Evolutionary conservation across 2,888 invertebrate genomes (phyloP).

Genomic region (Scelioninae gen. 2): DNA sequence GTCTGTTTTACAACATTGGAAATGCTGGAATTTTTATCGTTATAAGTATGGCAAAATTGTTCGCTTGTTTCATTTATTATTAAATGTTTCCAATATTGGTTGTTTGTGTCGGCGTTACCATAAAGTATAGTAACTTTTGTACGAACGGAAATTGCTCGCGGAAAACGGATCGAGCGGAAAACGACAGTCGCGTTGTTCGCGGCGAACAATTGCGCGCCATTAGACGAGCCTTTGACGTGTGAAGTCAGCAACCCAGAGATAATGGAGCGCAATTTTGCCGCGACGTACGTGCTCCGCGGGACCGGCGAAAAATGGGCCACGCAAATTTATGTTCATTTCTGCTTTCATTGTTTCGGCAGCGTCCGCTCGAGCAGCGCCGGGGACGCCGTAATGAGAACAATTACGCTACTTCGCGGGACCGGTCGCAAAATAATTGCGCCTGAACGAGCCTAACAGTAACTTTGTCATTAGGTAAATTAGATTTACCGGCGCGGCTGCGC

Average conservation of each 20-base stretch:
- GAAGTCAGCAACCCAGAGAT: slow-evolving; percentile 64
- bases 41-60: too few relatives aligned
- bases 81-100: too few relatives aligned
- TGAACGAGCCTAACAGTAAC: slow-evolving; percentile 50
- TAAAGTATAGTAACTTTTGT: slow-evolving; percentile 4
- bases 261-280: slow-evolving; percentile 62
- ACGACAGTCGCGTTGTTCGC: slow-evolving; percentile 22
- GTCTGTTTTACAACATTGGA: slow-evolving; percentile 7
- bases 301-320: slow-evolving; percentile 36
- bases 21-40: too few relatives aligned
- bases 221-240: slow-evolving; percentile 65
- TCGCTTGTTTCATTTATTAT: too few relatives aligned
- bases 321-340: slow-evolving; percentile 43
- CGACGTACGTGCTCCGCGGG: slow-evolving; percentile 17
- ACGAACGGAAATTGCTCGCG: too few relatives aligned
- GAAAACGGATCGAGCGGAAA: slow-evolving; percentile 54
- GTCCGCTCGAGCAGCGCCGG: slow-evolving; percentile 50
- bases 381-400: slow-evolving; percentile 56
- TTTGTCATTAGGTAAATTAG: slow-evolving; percentile 49
- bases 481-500: slow-evolving; percentile 22
- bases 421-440: slow-evolving; percentile 41
- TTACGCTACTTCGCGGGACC: slow-evolving; percentile 39
- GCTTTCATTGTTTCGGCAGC: slow-evolving; percentile 65
- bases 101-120: too few relatives aligned
- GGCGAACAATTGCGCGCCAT: slow-evolving; percentile 59